Evolutionary conservation across 2,113 vertebrate genomes (phyloP).

Genomic region (Dipodomys stephensi): DNA sequence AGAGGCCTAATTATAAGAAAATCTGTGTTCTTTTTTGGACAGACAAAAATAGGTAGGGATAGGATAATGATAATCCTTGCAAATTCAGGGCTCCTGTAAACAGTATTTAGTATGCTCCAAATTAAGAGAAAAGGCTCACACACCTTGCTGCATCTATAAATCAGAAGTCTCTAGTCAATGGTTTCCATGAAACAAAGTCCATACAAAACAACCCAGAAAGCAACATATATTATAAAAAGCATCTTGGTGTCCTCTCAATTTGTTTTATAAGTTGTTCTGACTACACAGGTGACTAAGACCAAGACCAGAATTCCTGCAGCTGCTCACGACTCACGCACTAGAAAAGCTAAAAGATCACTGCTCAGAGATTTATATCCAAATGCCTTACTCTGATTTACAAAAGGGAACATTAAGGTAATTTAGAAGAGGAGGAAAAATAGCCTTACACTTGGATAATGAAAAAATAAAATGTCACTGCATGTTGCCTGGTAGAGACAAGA

Average conservation of each 20-base stretch:
- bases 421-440: neutral
- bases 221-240: conserved; percentile 22
- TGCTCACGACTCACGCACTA: conserved; percentile 36
- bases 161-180: conserved; percentile 26
- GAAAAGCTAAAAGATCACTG: conserved; percentile 60
- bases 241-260: conserved; percentile 49
- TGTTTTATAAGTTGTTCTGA: conserved; percentile 67
- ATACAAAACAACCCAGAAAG: conserved; percentile 53
- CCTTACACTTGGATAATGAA: conserved; percentile 33
- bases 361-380: conserved; percentile 53
- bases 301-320: conserved; percentile 32
- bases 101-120: conserved; percentile 37
- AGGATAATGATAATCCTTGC: conserved; percentile 28
- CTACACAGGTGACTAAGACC: conserved; percentile 60
- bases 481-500: conserved; percentile 58
- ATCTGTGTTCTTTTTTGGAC: conserved; percentile 20
- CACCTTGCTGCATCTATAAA: conserved; percentile 40
- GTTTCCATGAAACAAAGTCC: conserved; percentile 54
- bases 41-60: conserved; percentile 51
- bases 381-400: conserved; percentile 42
- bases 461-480: conserved; percentile 34
- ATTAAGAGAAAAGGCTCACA: conserved; percentile 63
- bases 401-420: conserved; percentile 41
- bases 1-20: conserved; percentile 61
- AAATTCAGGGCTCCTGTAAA: neutral